Percentiles rank a stretch among this genome's conserved stretches.
Conservation (phyloP, 2,888 invertebrate genomes). For the Drosophila longiperda region DNA sequence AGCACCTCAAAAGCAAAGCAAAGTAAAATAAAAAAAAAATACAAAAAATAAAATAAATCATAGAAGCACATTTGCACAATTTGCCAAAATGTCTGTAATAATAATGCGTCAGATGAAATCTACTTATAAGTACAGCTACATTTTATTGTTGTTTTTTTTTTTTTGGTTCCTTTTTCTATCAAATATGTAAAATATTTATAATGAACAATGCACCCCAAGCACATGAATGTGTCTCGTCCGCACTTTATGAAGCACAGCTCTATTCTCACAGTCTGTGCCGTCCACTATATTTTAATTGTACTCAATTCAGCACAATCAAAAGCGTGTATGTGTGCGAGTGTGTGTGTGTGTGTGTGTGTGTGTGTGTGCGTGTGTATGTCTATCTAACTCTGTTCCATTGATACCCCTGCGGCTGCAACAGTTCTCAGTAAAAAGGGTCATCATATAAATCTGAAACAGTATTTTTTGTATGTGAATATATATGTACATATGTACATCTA, state of each 20-base stretch:
- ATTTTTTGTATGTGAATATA: constrained; percentile 9
- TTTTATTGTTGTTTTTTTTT: not conserved
- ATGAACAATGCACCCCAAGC: constrained; percentile 47
- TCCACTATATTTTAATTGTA: constrained; percentile 64
- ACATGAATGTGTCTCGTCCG: constrained; percentile 46
- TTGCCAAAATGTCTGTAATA: constrained; percentile 13
- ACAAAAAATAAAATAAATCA: not conserved
- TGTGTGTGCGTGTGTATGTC: constrained; percentile 7
- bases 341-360: not conserved
- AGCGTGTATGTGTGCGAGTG: constrained; percentile 7
- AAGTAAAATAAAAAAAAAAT: not conserved
- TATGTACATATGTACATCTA: constrained; percentile 19
- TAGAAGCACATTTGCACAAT: constrained; percentile 42
- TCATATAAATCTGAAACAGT: constrained; percentile 36
- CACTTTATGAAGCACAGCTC: constrained; percentile 38
- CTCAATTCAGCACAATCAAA: constrained; percentile 60
- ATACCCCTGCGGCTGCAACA: constrained; percentile 35
- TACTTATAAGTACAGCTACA: constrained; percentile 8
- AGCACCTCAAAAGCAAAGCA: constrained; percentile 8
- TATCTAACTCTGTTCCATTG: constrained; percentile 32
- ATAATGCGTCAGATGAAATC: constrained; percentile 8
- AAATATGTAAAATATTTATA: constrained; percentile 11
- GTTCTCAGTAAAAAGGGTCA: constrained; percentile 49
- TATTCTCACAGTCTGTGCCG: constrained; percentile 32
- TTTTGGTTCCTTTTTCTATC: not conserved